Base-by-base conservation (phyloP, 2,113 vertebrate genomes). In the Perca flavescens region DNA sequence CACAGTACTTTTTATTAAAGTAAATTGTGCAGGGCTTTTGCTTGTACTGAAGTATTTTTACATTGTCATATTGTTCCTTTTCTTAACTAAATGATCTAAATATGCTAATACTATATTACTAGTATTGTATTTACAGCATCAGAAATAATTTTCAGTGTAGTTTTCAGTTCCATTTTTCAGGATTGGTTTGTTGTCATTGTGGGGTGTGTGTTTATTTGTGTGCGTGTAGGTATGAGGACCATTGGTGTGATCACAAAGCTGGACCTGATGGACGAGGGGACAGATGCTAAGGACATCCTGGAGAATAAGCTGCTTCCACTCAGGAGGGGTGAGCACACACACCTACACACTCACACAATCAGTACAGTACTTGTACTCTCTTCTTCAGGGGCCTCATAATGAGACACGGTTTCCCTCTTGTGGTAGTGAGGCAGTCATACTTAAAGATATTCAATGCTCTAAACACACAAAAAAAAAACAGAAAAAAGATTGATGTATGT, bases 201-300 rank as follows among this genome's bases (percentile, higher is more conserved):
- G 14, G 0, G 17, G 56, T 25, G 58, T 62, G 25, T 9, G 9
- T 67, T 40, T 50, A 69, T 57, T 12, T 57, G 56, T 57, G 22
- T 67, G 22, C 13, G 40, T 46, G 36, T 16, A 98, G 98, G 98
- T 64, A 95, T 96, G 8, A 97, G 98, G 80, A 99, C 98, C 80
- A 99, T 99, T 8, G 98, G 98, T 34, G 98, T 99, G 85, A 99
- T 99, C 93, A 99, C 98, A 77, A 99, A 99, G 89, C 94, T 99
- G 93, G 98, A 99, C 92, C 95, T 99, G 84, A 99, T 99, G 98
- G 98, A 99, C 11, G 98, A 99, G 88, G 98, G 98, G 34, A 99
- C 98, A 0, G 98, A 99, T 16, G 98, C 98, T 56, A 96, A 97
- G 15, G 98, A 99, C 3, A 97, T 99, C 57, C 93, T 99, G 88